These are phyloP conservation scores for Pocillopora damicornis DNA, from an alignment of 64 coral and sea anemone species.

Conservation along the genomic window DNA sequence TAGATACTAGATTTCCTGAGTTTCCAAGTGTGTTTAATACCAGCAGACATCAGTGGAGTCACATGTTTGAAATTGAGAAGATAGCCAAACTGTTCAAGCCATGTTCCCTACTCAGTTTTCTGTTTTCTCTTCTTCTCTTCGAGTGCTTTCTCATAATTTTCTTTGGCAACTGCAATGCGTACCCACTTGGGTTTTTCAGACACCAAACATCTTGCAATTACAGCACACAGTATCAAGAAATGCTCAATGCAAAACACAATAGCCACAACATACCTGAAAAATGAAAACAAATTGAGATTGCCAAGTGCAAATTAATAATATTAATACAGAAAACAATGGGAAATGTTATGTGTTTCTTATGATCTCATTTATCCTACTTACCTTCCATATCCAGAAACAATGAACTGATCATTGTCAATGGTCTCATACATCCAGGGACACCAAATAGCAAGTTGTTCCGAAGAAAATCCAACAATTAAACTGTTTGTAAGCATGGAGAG, in stretches of 20 bases:
- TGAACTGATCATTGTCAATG: conserved; percentile 91
- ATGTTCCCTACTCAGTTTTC: neutral
- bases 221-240: conserved; percentile 85
- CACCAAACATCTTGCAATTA: conserved; percentile 64
- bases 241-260: conserved; percentile 91
- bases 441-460: conserved; percentile 94
- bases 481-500: conserved; percentile 95
- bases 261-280: conserved; percentile 83
- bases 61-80: no score
- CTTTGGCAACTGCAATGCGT: conserved; percentile 76
- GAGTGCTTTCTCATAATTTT: conserved; percentile 72
- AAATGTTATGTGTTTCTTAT: neutral
- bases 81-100: no score
- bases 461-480: conserved; percentile 92
- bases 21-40: no score
- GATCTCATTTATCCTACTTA: neutral
- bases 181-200: conserved; percentile 90
- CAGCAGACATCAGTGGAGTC: no score
- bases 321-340: neutral
- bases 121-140: conserved; percentile 24
- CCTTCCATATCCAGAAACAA: conserved; percentile 87
- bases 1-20: no score
- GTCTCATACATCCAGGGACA: conserved; percentile 97
- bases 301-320: neutral
- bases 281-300: neutral